Conservation (phyloP, 1,140 invertebrate genomes). For the Brachionus sp. region DNA sequence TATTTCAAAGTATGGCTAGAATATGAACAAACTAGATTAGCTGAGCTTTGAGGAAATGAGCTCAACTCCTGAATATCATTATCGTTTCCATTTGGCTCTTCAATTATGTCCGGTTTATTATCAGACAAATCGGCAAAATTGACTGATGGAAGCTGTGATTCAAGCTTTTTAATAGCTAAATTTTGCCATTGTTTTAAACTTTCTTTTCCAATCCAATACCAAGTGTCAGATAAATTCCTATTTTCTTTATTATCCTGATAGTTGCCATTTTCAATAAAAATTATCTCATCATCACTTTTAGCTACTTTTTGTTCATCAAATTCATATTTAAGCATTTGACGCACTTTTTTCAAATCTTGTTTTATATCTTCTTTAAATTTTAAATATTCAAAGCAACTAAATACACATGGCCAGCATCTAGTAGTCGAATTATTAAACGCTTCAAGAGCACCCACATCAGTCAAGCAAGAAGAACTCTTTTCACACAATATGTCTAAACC, state of each 20-base stretch:
- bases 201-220: slow-evolving; percentile 60
- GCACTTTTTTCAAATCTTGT: slow-evolving; percentile 8
- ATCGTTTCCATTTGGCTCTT: background rate
- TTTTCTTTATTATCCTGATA: slow-evolving; percentile 3
- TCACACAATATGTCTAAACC: slow-evolving; percentile 13
- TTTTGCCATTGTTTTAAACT: slow-evolving; percentile 59
- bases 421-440: slow-evolving; percentile 32
- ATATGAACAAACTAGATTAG: background rate
- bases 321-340: background rate
- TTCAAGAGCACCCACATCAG: background rate
- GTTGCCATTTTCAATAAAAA: background rate
- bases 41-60: background rate
- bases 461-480: background rate
- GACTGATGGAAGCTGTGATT: slow-evolving; percentile 14
- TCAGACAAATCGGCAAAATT: slow-evolving; percentile 14
- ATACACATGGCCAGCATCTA: background rate
- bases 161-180: slow-evolving; percentile 50
- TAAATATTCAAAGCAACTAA: background rate
- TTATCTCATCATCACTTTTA: background rate
- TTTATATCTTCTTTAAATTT: slow-evolving; percentile 38
- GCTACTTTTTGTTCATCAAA: background rate
- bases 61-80: background rate
- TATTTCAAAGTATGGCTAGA: background rate
- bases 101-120: background rate
- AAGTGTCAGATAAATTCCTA: slow-evolving; percentile 46